phyloP scores from a whole-genome alignment of 35 echinoderm and acorn worm genomes.

The Eucidaris tribuloides region DNA sequence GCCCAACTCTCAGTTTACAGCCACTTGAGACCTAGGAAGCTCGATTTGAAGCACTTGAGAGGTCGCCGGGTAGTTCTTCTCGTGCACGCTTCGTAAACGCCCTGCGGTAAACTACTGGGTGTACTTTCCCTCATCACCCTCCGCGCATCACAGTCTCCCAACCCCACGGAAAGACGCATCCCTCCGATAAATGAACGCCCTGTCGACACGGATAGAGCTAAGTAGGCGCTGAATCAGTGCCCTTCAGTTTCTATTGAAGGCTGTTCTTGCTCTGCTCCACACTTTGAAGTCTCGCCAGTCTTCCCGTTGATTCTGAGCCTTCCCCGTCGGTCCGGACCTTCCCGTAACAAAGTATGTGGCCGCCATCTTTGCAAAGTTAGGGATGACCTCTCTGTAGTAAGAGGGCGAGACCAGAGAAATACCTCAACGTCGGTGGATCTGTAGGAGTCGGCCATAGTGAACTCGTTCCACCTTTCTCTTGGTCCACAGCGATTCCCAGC shows the following conservation, averaged over 20 bases:
- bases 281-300: not conserved
- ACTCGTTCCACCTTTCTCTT: constrained; percentile 9
- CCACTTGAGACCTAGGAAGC: constrained; percentile 3
- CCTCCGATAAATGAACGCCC: not conserved
- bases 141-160: not conserved
- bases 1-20: constrained; percentile 14
- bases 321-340: not conserved
- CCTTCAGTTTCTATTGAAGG: not conserved
- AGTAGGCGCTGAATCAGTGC: not conserved
- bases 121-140: not conserved
- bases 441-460: constrained; percentile 9
- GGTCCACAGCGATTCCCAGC: constrained; percentile 38
- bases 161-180: constrained; percentile 2
- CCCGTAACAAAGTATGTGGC: not conserved
- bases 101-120: constrained; percentile 27
- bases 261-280: constrained; percentile 6
- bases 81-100: not conserved
- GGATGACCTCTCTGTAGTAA: constrained; percentile 44
- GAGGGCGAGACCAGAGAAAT: constrained; percentile 48
- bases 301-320: too few relatives aligned
- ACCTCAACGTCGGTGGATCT: not conserved
- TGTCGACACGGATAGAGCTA: not conserved
- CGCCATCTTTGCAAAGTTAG: not conserved
- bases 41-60: constrained; percentile 39
- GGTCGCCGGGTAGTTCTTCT: constrained; percentile 10